phyloP scores from a whole-genome alignment of 2,797 vertebrate genomes.

The Urosaurus nigricauda region DNA sequence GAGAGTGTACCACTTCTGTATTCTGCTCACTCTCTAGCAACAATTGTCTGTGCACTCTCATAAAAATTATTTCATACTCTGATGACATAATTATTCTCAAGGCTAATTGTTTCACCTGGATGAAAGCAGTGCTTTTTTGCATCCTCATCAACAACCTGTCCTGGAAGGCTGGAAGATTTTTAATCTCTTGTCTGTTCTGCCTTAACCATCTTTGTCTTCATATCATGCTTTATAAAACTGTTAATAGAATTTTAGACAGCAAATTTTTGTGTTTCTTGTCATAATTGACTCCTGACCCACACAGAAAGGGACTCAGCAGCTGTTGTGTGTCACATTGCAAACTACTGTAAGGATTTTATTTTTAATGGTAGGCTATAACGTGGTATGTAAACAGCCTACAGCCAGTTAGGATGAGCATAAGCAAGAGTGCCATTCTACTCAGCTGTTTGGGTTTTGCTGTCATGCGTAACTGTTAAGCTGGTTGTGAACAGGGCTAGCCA shows the following conservation, averaged over 20 bases:
- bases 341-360: not conserved
- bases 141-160: not conserved
- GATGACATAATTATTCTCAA: not conserved
- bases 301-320: not conserved
- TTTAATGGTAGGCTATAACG: too few relatives aligned
- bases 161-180: not conserved
- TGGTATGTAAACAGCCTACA: not conserved
- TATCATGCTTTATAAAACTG: not conserved
- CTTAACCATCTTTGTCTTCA: not conserved
- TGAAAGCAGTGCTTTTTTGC: constrained; percentile 4
- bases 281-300: not conserved
- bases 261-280: not conserved
- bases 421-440: too few relatives aligned
- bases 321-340: not conserved
- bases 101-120: constrained; percentile 1
- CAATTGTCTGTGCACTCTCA: not conserved
- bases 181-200: not conserved
- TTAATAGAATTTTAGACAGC: not conserved
- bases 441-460: not conserved
- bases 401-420: not conserved
- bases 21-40: not conserved
- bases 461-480: not conserved
- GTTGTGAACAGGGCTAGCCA: too few relatives aligned
- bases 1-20: not conserved
- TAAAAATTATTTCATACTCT: not conserved